phyloP scores from a whole-genome alignment of 30 jellyfish, hydroid and myxozoan genomes.

The Aurelia sp. region DNA sequence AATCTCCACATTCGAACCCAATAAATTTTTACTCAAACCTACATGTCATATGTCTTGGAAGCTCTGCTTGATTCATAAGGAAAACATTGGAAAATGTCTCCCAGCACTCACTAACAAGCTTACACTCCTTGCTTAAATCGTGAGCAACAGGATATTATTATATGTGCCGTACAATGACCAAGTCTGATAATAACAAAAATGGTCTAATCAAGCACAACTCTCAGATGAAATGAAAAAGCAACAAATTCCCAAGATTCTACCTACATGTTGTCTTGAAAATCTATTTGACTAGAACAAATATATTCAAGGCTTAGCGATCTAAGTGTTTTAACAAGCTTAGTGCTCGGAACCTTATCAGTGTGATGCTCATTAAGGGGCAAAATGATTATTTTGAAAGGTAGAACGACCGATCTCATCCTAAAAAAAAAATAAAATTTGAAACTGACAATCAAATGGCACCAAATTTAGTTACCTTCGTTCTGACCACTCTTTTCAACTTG shows the following conservation, averaged over 20 bases:
- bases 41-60: too few species aligned
- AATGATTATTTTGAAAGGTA: too few species aligned
- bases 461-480: conserved; percentile 18
- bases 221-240: not conserved
- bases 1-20: too few species aligned
- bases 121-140: not conserved
- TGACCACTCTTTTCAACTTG: conserved; percentile 77
- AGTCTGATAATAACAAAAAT: conserved; percentile 15
- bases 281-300: too few species aligned
- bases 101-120: not conserved
- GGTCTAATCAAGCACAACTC: conserved; percentile 75
- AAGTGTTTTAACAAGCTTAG: not conserved
- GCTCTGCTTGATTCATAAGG: too few species aligned
- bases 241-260: not conserved
- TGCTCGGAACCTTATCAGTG: not conserved
- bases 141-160: not conserved
- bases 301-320: not conserved
- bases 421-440: not conserved
- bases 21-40: too few species aligned
- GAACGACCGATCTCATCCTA: not conserved
- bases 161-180: conserved; percentile 80
- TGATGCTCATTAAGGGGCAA: too few species aligned
- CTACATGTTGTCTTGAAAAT: too few species aligned
- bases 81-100: not conserved
- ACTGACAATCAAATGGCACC: too few species aligned